These are phyloP conservation scores for Benthosema pterotum DNA, from an alignment of 2,797 vertebrate genomes.

Conservation along the genomic window DNA sequence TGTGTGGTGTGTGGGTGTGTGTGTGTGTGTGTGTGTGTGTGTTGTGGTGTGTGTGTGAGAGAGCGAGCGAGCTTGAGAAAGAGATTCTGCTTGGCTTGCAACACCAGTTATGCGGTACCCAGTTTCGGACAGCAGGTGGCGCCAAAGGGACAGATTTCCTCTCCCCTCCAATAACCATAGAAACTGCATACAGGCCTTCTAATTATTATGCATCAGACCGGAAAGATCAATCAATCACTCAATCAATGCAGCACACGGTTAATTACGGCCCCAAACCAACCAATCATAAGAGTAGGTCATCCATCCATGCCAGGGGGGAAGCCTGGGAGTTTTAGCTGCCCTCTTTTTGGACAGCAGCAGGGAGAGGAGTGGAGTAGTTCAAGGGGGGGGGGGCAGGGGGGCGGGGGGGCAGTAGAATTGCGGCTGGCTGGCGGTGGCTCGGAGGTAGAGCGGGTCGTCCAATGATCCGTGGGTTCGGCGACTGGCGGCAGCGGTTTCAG, in stretches of 20 bases:
- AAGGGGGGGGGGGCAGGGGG: no score
- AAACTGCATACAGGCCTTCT: no score
- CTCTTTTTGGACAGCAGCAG: conserved; percentile 31
- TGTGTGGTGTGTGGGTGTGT: conserved; percentile 8
- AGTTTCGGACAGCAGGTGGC: conserved; percentile 69
- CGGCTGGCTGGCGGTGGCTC: no score
- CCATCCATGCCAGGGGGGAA: conserved; percentile 48
- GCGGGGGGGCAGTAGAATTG: no score
- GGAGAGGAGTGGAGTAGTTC: no score
- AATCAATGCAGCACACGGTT: conserved; percentile 50
- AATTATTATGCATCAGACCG: not conserved
- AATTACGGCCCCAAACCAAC: conserved; percentile 45
- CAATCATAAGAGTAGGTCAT: conserved; percentile 68
- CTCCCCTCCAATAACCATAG: no score
- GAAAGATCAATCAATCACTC: conserved; percentile 48
- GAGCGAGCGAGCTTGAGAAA: no score
- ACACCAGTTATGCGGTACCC: conserved; percentile 44
- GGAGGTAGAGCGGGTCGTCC: no score
- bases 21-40: conserved; percentile 10
- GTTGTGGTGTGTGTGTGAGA: not conserved
- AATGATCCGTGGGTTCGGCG: no score
- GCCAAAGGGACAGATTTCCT: conserved; percentile 64
- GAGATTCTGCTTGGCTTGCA: conserved; percentile 16
- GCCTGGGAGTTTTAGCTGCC: conserved; percentile 62
- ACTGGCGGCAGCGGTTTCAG: no score